These are phyloP conservation scores for Malaclemys terrapin DNA, from an alignment of 2,113 vertebrate genomes.

Conservation along the genomic window DNA sequence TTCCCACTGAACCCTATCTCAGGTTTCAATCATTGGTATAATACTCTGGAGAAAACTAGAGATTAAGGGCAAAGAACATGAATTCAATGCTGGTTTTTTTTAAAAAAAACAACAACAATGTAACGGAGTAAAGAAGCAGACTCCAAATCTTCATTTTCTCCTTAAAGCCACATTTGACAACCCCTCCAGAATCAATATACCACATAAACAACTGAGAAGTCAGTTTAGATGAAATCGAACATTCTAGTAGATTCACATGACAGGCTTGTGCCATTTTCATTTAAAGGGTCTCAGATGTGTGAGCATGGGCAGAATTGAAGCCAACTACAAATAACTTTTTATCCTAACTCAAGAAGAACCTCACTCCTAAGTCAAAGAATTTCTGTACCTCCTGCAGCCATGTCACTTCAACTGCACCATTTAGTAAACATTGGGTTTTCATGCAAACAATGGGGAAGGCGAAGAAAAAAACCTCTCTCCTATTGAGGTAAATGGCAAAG, in stretches of 20 bases:
- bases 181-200: not conserved
- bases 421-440: conserved; percentile 29
- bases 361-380: not conserved
- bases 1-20: not conserved
- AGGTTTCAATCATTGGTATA: not conserved
- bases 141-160: not conserved
- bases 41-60: not conserved
- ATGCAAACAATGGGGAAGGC: conserved; percentile 15
- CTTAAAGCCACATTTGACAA: conserved; percentile 12
- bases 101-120: not conserved
- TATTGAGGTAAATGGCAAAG: not conserved
- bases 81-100: not conserved
- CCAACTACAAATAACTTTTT: conserved; percentile 1
- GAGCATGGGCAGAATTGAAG: not conserved
- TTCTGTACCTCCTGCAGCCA: conserved; percentile 26
- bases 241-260: not conserved
- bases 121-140: not conserved
- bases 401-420: conserved; percentile 13
- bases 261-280: not conserved
- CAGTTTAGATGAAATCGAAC: not conserved
- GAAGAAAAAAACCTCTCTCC: not conserved
- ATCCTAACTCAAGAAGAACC: conserved; percentile 29
- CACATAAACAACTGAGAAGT: not conserved
- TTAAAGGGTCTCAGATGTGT: not conserved
- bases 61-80: not conserved